phyloP scores from a whole-genome alignment of 2,797 vertebrate genomes.

The Synaphobranchus kaupii region DNA sequence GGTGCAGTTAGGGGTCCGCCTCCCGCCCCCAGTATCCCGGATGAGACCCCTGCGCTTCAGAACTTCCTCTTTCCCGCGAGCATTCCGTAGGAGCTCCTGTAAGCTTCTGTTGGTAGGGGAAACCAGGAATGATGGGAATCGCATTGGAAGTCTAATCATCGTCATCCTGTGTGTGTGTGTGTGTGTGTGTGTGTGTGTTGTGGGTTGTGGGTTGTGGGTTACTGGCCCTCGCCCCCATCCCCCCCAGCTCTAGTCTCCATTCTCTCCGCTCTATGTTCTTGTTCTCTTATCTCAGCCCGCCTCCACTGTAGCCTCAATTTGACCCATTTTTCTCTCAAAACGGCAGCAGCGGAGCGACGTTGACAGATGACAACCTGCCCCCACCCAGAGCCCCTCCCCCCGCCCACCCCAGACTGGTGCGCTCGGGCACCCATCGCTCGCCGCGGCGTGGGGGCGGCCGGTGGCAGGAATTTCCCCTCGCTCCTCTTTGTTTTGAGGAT shows the following conservation, averaged over 20 bases:
- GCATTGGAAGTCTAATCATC: constrained; percentile 8
- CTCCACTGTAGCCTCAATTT: constrained; percentile 47
- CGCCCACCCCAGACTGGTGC: constrained; percentile 34
- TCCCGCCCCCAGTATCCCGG: constrained; percentile 9
- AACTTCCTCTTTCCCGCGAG: background rate
- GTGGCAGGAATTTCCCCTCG: constrained; percentile 38
- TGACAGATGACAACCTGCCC: background rate
- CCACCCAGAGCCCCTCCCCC: constrained; percentile 35
- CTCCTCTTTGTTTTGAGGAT: constrained; percentile 56
- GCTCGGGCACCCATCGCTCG: constrained; percentile 41
- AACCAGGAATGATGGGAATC: background rate
- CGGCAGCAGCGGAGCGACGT: constrained; percentile 25
- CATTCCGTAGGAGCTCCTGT: background rate
- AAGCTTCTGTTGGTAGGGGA: background rate
- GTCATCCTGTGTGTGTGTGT: constrained; percentile 25
- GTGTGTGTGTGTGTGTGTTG: too few relatives aligned
- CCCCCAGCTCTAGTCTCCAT: constrained; percentile 46
- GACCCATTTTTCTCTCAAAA: constrained; percentile 66
- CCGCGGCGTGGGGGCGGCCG: constrained; percentile 22
- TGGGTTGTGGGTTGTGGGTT: background rate
- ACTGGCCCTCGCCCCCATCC: constrained; percentile 19
- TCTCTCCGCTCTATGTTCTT: background rate
- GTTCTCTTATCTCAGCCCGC: background rate
- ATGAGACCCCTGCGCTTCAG: background rate
- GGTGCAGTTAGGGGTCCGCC: constrained; percentile 5